These are phyloP conservation scores for Alces alces DNA, from an alignment of 2,113 vertebrate genomes.

Conservation along the genomic window DNA sequence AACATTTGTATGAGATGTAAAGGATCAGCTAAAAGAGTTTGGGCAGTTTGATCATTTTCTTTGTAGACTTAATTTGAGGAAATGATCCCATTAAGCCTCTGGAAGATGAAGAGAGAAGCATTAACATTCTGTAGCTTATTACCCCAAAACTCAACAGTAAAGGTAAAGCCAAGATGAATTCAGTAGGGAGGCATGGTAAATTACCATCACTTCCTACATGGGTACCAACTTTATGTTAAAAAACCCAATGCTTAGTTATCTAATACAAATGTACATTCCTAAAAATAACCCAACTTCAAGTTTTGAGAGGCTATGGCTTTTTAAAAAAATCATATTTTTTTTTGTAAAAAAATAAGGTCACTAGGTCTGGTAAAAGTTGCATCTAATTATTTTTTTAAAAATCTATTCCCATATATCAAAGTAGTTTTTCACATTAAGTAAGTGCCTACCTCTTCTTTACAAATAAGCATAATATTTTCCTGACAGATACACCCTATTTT, in stretches of 20 bases:
- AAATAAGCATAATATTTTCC: slow-evolving; percentile 41
- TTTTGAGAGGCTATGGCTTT: neutral
- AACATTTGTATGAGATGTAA: neutral
- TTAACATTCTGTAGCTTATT: neutral
- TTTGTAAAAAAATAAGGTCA: slow-evolving; percentile 3
- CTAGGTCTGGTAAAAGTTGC: neutral
- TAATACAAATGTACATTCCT: neutral
- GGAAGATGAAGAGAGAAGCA: neutral
- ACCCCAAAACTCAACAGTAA: neutral
- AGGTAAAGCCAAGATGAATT: neutral
- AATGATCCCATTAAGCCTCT: neutral
- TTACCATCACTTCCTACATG: neutral
- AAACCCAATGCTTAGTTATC: neutral
- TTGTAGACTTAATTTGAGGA: neutral
- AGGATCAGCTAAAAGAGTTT: neutral
- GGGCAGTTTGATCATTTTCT: neutral
- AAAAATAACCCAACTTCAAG: neutral
- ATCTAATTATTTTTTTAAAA: neutral
- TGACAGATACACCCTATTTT: neutral
- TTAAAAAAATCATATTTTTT: neutral
- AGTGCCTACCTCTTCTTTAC: neutral
- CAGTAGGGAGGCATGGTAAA: neutral
- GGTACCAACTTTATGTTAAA: neutral
- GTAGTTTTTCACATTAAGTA: neutral
- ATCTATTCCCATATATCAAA: neutral